Evolutionary conservation across 2,797 vertebrate genomes (phyloP).

Genomic region (Epinephelus awoara): DNA sequence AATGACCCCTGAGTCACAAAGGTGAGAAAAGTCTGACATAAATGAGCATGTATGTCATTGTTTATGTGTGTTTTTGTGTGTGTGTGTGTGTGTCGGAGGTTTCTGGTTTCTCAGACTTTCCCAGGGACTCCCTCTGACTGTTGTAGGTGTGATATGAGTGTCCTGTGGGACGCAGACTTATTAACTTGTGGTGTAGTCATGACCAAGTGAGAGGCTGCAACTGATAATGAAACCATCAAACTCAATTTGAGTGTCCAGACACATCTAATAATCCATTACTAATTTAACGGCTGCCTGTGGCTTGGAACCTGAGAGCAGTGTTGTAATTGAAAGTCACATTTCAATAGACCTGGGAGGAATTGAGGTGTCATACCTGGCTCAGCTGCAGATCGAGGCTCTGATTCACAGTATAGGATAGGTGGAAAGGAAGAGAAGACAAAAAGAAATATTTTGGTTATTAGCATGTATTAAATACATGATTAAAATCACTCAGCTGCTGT

Average conservation of each 20-base stretch:
- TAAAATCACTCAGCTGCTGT: background rate
- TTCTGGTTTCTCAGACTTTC: conserved; percentile 24
- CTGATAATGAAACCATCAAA: conserved; percentile 28
- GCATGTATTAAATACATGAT: background rate
- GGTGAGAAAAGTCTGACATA: conserved; percentile 25
- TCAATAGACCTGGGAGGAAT: conserved; percentile 8
- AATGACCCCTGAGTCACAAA: conserved; percentile 58
- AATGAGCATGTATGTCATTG: conserved; percentile 35
- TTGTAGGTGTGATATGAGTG: conserved; percentile 22
- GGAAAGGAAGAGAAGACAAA: conserved; percentile 22
- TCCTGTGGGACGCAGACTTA: conserved; percentile 24
- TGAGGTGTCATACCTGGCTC: conserved; percentile 89
- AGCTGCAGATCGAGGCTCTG: conserved; percentile 96
- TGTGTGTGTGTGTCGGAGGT: conserved; percentile 3
- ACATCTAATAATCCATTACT: conserved; percentile 30
- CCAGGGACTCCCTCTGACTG: conserved; percentile 51
- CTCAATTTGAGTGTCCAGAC: conserved; percentile 29
- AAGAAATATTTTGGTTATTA: conserved; percentile 19
- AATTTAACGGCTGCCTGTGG: conserved; percentile 9
- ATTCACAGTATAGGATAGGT: conserved; percentile 51
- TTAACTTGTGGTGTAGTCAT: conserved; percentile 28
- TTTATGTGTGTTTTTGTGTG: conserved; percentile 9
- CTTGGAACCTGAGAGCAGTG: conserved; percentile 23
- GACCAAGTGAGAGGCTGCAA: conserved; percentile 33
- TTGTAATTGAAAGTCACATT: conserved; percentile 18